These are phyloP conservation scores for Brachionus asplanchnoidis DNA, from an alignment of 1,140 invertebrate species.

Conservation along the genomic window DNA sequence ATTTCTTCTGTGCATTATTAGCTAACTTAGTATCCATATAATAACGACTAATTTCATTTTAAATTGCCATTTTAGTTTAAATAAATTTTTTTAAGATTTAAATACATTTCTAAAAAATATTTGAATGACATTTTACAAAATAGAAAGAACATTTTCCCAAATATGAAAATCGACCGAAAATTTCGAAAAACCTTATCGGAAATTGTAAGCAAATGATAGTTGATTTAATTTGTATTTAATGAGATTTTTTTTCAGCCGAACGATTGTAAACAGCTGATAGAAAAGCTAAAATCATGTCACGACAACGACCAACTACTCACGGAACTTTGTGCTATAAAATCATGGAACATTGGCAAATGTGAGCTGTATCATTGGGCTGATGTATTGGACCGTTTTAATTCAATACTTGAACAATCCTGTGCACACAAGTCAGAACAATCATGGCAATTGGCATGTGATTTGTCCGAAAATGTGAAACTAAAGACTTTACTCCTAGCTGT, in stretches of 20 bases:
- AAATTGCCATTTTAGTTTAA: background rate
- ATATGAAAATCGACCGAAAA: conserved; percentile 81
- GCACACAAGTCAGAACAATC: conserved; percentile 61
- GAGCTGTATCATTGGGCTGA: conserved; percentile 85
- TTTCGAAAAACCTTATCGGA: conserved; percentile 81
- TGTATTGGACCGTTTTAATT: conserved; percentile 76
- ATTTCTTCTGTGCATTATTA: background rate
- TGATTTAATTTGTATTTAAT: background rate
- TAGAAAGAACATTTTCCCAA: background rate
- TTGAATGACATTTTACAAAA: conserved; percentile 1
- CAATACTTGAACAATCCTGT: conserved; percentile 71
- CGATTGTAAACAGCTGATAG: conserved; percentile 75
- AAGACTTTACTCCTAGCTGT: conserved; percentile 72
- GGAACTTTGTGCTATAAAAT: conserved; percentile 70
- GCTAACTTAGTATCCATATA: background rate
- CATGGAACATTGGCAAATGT: conserved; percentile 83
- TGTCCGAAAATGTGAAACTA: conserved; percentile 66
- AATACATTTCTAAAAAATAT: background rate
- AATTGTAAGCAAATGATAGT: conserved; percentile 63
- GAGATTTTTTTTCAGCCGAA: conserved; percentile 61
- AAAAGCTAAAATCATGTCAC: conserved; percentile 68
- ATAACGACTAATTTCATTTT: background rate
- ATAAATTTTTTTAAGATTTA: background rate
- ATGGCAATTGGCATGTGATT: conserved; percentile 75
- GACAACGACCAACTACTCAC: conserved; percentile 63